Evolutionary conservation across 2,113 vertebrate species (phyloP).

Genomic region (Halcyon senegalensis): DNA sequence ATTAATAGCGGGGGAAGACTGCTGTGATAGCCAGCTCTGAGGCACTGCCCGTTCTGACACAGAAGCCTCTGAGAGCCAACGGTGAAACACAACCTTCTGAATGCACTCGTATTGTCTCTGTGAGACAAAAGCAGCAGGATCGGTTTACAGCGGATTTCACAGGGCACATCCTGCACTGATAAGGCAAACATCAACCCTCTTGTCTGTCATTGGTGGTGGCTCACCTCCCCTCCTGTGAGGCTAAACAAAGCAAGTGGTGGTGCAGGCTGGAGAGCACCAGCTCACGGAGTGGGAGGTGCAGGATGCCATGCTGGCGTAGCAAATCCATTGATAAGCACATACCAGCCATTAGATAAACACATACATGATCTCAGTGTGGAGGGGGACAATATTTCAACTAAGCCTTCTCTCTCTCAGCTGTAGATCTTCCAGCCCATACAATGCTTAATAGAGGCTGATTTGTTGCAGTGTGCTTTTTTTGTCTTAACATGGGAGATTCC

Average conservation of each 20-base stretch:
- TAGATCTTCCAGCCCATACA: background rate
- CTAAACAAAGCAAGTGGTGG: background rate
- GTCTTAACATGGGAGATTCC: background rate
- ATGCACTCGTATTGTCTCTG: rapidly evolving
- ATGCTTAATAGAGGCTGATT: background rate
- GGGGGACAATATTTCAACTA: background rate
- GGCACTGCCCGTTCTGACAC: background rate
- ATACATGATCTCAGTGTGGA: background rate
- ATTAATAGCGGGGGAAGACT: background rate
- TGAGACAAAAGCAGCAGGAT: background rate
- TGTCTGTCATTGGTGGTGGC: background rate
- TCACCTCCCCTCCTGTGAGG: background rate
- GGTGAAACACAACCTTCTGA: background rate
- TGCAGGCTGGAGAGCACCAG: background rate
- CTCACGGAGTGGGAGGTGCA: rapidly evolving
- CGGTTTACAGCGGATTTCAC: background rate
- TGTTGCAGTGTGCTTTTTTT: background rate
- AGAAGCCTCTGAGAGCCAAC: background rate
- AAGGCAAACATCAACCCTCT: background rate
- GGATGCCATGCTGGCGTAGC: rapidly evolving
- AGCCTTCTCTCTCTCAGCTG: background rate
- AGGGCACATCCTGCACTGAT: background rate
- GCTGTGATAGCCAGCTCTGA: background rate
- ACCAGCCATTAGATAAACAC: background rate
- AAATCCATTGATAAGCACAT: background rate